These are phyloP conservation scores for Rhagium mordax DNA, from an alignment of 2,888 invertebrate species.

Conservation along the genomic window DNA sequence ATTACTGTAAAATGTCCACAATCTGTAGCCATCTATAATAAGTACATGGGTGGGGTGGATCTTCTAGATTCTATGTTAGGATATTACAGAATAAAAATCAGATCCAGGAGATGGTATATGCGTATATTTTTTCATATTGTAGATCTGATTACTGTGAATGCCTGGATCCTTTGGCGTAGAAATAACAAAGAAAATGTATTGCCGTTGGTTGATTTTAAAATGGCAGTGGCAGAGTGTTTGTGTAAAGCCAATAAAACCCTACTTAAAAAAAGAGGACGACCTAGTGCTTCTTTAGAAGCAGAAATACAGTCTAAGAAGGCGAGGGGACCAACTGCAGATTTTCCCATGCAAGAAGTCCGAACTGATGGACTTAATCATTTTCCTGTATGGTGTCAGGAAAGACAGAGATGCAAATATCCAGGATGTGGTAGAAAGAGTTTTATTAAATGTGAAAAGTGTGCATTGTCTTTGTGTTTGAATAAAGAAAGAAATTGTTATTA, in stretches of 20 bases:
- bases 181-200: no score
- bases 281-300: not conserved
- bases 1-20: not conserved
- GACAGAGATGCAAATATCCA: no score
- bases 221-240: conserved; percentile 5
- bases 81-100: conserved; percentile 28
- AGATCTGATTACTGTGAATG: conserved; percentile 25
- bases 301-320: not conserved
- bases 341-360: not conserved
- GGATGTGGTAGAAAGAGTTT: not conserved
- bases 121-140: conserved; percentile 31
- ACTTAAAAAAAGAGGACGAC: not conserved
- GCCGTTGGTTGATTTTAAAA: not conserved
- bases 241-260: not conserved
- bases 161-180: no score
- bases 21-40: conserved; percentile 1
- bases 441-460: not conserved
- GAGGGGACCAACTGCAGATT: not conserved
- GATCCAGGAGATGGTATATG: conserved; percentile 30
- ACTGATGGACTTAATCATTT: not conserved
- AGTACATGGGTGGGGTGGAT: conserved; percentile 3
- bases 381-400: not conserved
- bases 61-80: conserved; percentile 30
- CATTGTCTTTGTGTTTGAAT: not conserved
- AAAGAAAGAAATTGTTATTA: conserved; percentile 7